Conservation (phyloP, 2,113 vertebrate genomes). For the Oreochromis spilurus region DNA sequence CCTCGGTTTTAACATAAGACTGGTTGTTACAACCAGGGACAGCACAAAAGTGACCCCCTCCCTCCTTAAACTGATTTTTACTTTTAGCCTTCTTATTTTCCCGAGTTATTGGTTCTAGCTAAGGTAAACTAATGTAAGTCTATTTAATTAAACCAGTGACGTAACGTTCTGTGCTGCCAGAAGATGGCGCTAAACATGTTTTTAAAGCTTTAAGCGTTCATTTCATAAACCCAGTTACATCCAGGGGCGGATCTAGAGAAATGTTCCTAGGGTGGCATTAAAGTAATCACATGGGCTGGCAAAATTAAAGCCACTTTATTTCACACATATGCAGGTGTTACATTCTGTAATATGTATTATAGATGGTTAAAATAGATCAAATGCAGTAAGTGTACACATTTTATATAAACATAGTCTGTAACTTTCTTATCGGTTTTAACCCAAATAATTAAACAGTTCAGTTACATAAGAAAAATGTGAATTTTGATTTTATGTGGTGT, state of each 20-base stretch:
- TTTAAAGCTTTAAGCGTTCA: not conserved
- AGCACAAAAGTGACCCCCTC: not conserved
- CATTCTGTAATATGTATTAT: not conserved
- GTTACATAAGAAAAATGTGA: not conserved
- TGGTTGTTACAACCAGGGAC: not conserved
- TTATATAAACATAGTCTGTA: not conserved
- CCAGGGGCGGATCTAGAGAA: rapidly evolving
- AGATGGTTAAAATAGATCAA: not conserved
- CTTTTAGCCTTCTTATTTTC: not conserved
- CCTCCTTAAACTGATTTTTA: not conserved
- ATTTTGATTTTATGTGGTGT: not conserved
- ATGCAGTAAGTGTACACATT: not conserved
- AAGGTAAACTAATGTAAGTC: not conserved
- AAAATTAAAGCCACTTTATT: not conserved
- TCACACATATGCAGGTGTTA: not conserved
- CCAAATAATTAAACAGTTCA: not conserved
- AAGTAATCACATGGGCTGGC: not conserved
- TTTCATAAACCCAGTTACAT: not conserved
- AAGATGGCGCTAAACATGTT: not conserved
- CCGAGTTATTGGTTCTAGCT: rapidly evolving
- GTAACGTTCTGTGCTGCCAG: not conserved
- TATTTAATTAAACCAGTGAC: not conserved
- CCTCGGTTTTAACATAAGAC: not conserved
- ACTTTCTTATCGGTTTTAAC: not conserved
- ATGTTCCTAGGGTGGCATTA: not conserved